Percentiles rank a stretch among this genome's conserved stretches.
phyloP scores from a whole-genome alignment of 1,140 invertebrate genomes.

The Drosophila kanapiae region DNA sequence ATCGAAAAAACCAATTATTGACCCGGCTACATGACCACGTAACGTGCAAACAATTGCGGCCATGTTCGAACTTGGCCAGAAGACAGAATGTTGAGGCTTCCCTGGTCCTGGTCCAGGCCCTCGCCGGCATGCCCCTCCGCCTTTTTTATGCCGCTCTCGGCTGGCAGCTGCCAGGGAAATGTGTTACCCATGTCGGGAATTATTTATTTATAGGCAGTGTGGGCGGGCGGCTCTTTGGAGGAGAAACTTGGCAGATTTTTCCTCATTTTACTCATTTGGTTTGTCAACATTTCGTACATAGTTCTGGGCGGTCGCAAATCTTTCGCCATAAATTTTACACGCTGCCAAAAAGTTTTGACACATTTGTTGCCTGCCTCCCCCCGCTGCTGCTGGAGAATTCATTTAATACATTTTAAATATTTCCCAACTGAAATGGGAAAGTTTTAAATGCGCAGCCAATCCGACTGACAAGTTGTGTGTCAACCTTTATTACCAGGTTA shows the following conservation, averaged over 20 bases:
- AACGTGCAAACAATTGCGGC: constrained; percentile 80
- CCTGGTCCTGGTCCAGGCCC: neutral
- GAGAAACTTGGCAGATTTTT: constrained; percentile 68
- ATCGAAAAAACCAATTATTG: constrained; percentile 79
- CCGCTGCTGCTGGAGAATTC: constrained; percentile 38
- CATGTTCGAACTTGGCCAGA: constrained; percentile 60
- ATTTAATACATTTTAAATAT: constrained; percentile 68
- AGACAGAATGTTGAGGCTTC: constrained; percentile 35
- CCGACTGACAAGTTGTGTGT: constrained; percentile 43
- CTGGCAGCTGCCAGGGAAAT: constrained; percentile 64
- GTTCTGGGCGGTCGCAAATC: constrained; percentile 49
- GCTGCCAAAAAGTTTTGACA: constrained; percentile 70
- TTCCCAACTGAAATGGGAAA: constrained; percentile 32
- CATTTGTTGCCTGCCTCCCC: constrained; percentile 44
- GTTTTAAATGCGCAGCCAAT: constrained; percentile 57
- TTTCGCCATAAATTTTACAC: constrained; percentile 66
- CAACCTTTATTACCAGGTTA: constrained; percentile 3
- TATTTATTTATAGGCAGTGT: constrained; percentile 69
- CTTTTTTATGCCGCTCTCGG: constrained; percentile 4
- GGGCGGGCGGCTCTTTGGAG: neutral
- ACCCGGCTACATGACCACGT: constrained; percentile 79
- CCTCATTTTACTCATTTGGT: constrained; percentile 72
- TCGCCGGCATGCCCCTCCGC: neutral
- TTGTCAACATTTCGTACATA: constrained; percentile 76
- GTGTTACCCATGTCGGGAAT: constrained; percentile 73